phyloP scores from a whole-genome alignment of 1,140 invertebrate genomes.

The Ladona fulva region DNA sequence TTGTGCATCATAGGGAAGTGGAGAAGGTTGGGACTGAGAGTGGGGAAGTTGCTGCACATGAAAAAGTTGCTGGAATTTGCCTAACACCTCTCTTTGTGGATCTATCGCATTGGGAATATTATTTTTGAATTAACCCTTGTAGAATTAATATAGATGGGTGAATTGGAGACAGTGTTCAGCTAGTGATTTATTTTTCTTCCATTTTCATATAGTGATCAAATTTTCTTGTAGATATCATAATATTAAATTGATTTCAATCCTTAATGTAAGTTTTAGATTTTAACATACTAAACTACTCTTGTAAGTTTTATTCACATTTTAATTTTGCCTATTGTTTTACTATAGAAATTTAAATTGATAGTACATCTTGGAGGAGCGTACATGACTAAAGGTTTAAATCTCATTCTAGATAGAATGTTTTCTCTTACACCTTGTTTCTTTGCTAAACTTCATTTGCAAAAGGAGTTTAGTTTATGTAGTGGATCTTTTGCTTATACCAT shows the following conservation, averaged over 20 bases:
- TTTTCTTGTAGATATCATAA: not conserved
- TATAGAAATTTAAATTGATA: not conserved
- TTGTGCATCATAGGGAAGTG: too few relatives aligned
- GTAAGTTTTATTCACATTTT: not conserved
- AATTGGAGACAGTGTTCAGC: too few relatives aligned
- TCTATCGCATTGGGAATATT: not conserved
- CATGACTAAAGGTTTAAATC: too few relatives aligned
- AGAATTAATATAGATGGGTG: too few relatives aligned
- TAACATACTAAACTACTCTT: not conserved
- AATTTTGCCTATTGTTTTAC: not conserved
- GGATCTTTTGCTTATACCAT: too few relatives aligned
- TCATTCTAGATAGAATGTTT: too few relatives aligned
- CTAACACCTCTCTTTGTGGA: not conserved
- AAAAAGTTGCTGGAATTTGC: not conserved
- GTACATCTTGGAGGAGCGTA: too few relatives aligned
- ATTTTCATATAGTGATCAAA: not conserved
- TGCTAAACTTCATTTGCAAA: too few relatives aligned
- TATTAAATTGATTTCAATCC: not conserved
- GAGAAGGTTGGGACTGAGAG: too few relatives aligned
- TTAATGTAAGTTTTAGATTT: not conserved
- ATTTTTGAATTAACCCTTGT: not conserved
- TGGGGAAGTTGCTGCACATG: not conserved
- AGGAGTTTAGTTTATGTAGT: too few relatives aligned
- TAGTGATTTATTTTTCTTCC: not conserved
- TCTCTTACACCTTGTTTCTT: too few relatives aligned